These are phyloP conservation scores for Psittacara wagleri DNA, from an alignment of 2,113 vertebrate species.

Conservation along the genomic window DNA sequence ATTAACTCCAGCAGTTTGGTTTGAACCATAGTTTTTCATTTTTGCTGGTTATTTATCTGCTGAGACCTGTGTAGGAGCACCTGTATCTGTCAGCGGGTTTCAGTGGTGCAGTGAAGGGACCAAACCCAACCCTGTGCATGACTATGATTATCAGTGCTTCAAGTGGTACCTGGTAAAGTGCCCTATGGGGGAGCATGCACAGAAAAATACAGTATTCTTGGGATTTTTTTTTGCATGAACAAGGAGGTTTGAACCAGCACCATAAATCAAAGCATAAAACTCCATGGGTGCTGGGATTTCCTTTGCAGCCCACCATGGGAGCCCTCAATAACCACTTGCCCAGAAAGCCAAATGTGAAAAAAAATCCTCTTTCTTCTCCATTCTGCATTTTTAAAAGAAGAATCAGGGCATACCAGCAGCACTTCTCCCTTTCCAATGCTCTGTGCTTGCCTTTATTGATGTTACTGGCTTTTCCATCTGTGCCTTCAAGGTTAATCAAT, in stretches of 20 bases:
- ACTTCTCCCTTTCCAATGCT: neutral
- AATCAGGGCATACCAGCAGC: neutral
- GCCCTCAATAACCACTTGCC: neutral
- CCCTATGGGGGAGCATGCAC: neutral
- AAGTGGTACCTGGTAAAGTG: neutral
- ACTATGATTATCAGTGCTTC: neutral
- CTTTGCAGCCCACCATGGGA: neutral
- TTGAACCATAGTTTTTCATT: neutral
- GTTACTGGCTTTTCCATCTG: neutral
- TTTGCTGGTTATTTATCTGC: neutral
- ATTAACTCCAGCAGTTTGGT: neutral
- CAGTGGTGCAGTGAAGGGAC: rapidly evolving
- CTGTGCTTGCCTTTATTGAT: neutral
- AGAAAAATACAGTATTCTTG: neutral
- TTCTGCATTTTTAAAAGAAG: neutral
- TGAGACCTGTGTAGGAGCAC: neutral
- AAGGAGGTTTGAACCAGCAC: neutral
- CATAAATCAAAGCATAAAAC: neutral
- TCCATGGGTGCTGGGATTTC: neutral
- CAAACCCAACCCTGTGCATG: rapidly evolving
- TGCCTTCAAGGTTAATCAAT: neutral
- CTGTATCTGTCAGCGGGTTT: neutral
- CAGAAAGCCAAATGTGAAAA: neutral
- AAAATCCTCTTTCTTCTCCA: neutral
- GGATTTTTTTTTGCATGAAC: neutral